Base-by-base conservation (phyloP, 2,888 invertebrate genomes). In the Leptinotarsa peninsularis region DNA sequence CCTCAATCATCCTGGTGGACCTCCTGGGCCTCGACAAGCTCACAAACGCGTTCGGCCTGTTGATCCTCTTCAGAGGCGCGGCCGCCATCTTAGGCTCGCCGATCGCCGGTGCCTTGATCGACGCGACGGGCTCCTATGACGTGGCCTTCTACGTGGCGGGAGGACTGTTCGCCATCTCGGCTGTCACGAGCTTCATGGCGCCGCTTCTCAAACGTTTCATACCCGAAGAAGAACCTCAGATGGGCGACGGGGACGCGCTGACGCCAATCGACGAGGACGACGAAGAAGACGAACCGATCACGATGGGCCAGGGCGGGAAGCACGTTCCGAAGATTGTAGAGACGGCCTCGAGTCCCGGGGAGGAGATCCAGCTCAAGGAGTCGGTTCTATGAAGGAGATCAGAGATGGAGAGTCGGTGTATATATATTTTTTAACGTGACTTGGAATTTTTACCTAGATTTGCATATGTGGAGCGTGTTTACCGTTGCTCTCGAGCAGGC, bases 1-100 rank as follows among this genome's bases (percentile, higher is more conserved):
- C 99, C 60, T 99, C 99, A 68, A 98, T 99, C 86, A 98, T 99
- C 86, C 91, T 99, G 78, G 98, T 98, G 82, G 98, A 99, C 88
- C 91, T 99, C 54, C 91, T 99, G 67, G 99, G 99, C 2, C 90
- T 99, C 86, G 98, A 98, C 87, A 96, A 96, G 87, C 90, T 99
- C 82, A 99, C 99, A 67, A 99, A 97, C 88, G 98, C 98, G 67
- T 99, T 99, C 89, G 99, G 99, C 15, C 91, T 99, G 79, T 91
- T 99, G 73, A 98, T 98, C 84, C 90, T 99, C 82, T 97, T 98
- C 91, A 94, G 99, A 86, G 99, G 99, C 68, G 94, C 95, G 56
- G 97, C 99, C 5, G 96, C 97, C 21, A 95, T 98, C 71, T 90
- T 97, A 83, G 96, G 95, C 23, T 94, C 95, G 2, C 95, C 95